These are phyloP conservation scores for Cercopithecus hamlyni DNA, from an alignment of 2,797 vertebrate species.

Conservation along the genomic window DNA sequence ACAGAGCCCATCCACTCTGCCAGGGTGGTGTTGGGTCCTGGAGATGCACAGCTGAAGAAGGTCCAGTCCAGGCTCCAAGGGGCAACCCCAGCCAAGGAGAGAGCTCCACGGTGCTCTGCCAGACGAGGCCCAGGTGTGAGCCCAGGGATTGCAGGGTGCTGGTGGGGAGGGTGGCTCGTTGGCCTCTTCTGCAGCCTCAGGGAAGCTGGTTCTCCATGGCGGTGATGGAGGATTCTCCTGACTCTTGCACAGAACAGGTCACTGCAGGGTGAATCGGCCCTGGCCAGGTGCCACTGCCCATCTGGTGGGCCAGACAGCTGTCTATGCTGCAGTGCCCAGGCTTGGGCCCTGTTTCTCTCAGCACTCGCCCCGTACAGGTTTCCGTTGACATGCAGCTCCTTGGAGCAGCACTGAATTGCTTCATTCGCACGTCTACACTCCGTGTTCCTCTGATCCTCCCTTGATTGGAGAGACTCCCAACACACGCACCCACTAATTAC, in stretches of 20 bases:
- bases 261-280: rapidly evolving
- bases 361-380: no score
- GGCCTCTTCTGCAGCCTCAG: rapidly evolving
- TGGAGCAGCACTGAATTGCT: rapidly evolving
- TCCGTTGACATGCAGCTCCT: rapidly evolving
- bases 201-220: not conserved
- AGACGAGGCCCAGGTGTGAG: rapidly evolving
- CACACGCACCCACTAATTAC: rapidly evolving
- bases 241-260: rapidly evolving
- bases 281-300: rapidly evolving
- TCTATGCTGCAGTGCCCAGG: rapidly evolving
- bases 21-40: not conserved
- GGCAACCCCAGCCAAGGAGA: rapidly evolving
- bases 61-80: rapidly evolving
- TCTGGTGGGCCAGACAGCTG: not conserved
- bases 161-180: rapidly evolving
- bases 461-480: not conserved
- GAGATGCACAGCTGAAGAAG: rapidly evolving
- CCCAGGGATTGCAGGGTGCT: rapidly evolving
- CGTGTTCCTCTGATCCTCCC: rapidly evolving
- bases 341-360: rapidly evolving
- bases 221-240: rapidly evolving
- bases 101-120: rapidly evolving
- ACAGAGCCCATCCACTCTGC: rapidly evolving
- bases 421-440: not conserved